phyloP scores from a whole-genome alignment of 1,140 invertebrate species.

The Ceratina australensis region DNA sequence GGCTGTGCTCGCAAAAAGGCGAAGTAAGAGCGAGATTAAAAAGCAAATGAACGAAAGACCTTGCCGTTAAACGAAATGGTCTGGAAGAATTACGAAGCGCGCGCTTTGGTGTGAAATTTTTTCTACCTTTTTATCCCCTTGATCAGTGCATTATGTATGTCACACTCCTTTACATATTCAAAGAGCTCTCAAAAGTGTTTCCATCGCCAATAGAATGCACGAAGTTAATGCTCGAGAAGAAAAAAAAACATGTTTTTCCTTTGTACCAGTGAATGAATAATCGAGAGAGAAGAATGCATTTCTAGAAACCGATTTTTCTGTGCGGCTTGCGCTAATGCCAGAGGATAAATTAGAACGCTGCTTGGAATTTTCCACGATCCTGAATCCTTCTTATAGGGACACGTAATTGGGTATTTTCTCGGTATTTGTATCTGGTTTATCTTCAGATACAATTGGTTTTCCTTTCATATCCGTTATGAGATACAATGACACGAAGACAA shows the following conservation, averaged over 20 bases:
- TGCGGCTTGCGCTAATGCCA: neutral
- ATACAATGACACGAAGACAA: neutral
- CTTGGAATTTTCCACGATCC: neutral
- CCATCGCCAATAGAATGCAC: neutral
- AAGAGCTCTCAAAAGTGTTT: neutral
- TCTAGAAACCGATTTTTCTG: neutral
- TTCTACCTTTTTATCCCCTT: neutral
- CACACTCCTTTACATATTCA: no score
- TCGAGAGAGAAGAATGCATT: neutral
- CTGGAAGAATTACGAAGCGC: neutral
- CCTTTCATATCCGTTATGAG: neutral
- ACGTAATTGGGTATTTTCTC: constrained; percentile 43
- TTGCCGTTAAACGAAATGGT: no score
- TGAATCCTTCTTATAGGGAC: constrained; percentile 13
- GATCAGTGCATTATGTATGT: neutral
- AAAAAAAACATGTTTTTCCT: neutral
- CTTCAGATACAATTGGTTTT: neutral
- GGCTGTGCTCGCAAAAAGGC: no score
- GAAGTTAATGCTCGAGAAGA: neutral
- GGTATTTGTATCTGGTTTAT: neutral
- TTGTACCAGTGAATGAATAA: neutral
- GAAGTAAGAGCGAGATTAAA: no score
- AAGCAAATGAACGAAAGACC: no score
- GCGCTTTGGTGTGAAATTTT: neutral
- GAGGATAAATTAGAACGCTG: constrained; percentile 18